Percentiles rank a stretch among this genome's conserved stretches.
These are phyloP conservation scores for Ranitomeya variabilis DNA, from an alignment of 2,113 vertebrate species.

Conservation along the genomic window DNA sequence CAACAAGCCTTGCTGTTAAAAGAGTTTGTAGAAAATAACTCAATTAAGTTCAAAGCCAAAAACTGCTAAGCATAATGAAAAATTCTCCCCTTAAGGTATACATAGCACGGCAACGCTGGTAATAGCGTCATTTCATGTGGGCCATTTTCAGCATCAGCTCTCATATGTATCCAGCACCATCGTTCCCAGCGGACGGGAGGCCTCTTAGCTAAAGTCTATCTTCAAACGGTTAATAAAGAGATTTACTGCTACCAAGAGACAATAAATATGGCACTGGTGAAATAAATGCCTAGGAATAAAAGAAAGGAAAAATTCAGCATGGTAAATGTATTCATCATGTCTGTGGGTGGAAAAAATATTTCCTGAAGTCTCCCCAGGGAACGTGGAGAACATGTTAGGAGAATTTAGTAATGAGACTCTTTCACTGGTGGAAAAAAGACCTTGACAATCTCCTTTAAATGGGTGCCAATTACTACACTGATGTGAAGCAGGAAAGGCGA, in stretches of 20 bases:
- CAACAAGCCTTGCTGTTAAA: conserved; percentile 37
- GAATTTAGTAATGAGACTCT: conserved; percentile 64
- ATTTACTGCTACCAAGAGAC: conserved; percentile 51
- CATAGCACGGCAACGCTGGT: conserved; percentile 27
- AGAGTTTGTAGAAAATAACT: conserved; percentile 49
- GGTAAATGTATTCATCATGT: conserved; percentile 55
- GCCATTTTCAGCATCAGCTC: conserved; percentile 33
- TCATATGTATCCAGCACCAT: conserved; percentile 2
- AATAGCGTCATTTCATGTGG: conserved; percentile 30
- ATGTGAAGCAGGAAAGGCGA: conserved; percentile 67
- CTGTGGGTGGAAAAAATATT: conserved; percentile 52
- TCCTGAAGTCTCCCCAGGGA: conserved; percentile 60
- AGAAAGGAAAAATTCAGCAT: conserved; percentile 38
- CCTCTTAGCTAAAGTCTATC: conserved; percentile 22
- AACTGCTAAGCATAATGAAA: conserved; percentile 52
- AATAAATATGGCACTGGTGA: conserved; percentile 52
- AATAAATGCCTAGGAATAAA: conserved; percentile 56
- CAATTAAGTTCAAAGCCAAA: conserved; percentile 54
- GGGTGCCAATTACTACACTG: conserved; percentile 66
- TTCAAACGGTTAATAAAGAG: conserved; percentile 52
- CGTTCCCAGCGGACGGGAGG: conserved; percentile 25
- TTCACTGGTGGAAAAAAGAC: conserved; percentile 62
- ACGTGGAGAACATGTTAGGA: conserved; percentile 56
- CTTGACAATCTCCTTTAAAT: conserved; percentile 69
- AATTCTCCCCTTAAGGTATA: conserved; percentile 51